Evolutionary conservation across 2,888 invertebrate species (phyloP).

Genomic region (Phaedon cochleariae): DNA sequence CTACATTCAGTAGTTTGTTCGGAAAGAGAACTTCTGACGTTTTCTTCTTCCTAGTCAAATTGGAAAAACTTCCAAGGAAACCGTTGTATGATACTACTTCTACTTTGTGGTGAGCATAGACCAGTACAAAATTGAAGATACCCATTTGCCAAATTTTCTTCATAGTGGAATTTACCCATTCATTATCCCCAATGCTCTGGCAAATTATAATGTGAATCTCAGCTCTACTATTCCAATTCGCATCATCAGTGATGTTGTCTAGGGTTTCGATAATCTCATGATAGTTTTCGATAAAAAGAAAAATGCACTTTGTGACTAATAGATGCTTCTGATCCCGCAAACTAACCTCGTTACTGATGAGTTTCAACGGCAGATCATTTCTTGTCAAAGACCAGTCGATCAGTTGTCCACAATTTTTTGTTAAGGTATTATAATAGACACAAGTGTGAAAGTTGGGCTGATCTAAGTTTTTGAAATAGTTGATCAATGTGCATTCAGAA

Average conservation of each 20-base stretch:
- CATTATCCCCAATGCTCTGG: not conserved
- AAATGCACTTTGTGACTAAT: not conserved
- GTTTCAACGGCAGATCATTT: not conserved
- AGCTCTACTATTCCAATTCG: not conserved
- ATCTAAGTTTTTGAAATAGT: not conserved
- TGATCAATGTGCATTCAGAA: not conserved
- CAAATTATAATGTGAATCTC: not conserved
- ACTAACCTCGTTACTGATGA: not conserved
- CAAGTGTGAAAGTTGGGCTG: not conserved
- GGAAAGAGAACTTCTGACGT: not conserved
- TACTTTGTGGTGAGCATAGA: not conserved
- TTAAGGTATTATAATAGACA: not conserved
- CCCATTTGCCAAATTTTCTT: slow-evolving; percentile 2
- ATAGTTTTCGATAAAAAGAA: not conserved
- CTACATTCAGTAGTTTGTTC: not conserved
- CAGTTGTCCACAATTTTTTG: not conserved
- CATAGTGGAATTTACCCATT: not conserved
- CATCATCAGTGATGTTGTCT: not conserved
- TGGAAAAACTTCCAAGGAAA: not conserved
- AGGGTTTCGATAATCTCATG: not conserved
- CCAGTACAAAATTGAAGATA: slow-evolving; percentile 5
- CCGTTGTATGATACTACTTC: not conserved
- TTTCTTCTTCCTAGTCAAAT: not conserved
- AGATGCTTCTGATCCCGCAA: not conserved
- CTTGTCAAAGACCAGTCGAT: not conserved